Evolutionary conservation across 2,113 vertebrate species (phyloP).

Genomic region (Thunnus maccoyii): DNA sequence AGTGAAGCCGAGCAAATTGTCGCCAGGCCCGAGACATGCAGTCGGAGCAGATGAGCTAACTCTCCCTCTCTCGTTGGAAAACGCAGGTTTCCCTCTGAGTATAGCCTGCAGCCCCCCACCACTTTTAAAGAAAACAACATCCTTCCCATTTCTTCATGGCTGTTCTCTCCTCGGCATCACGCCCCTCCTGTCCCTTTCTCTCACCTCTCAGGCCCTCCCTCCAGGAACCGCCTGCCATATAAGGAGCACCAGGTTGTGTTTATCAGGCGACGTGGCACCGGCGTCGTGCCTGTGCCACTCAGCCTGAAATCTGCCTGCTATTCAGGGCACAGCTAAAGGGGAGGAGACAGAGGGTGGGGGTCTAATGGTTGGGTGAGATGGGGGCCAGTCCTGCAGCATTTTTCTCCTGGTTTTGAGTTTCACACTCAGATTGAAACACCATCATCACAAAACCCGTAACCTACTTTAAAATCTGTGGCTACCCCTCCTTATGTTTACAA

Average conservation of each 20-base stretch:
- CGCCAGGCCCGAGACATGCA: slow-evolving; percentile 1
- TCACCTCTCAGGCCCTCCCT: slow-evolving; percentile 23
- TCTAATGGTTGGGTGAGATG: background rate
- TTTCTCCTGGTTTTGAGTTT: slow-evolving; percentile 77
- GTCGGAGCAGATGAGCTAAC: slow-evolving; percentile 17
- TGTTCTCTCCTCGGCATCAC: slow-evolving; percentile 38
- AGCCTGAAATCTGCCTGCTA: slow-evolving; percentile 70
- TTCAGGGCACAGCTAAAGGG: slow-evolving; percentile 67
- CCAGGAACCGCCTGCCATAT: slow-evolving; percentile 76
- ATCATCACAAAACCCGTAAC: slow-evolving; percentile 59
- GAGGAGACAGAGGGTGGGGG: slow-evolving; percentile 1
- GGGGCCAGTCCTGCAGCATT: slow-evolving; percentile 53
- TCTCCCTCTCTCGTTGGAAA: slow-evolving; percentile 45
- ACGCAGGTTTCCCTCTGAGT: slow-evolving; percentile 47
- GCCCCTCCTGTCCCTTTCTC: slow-evolving; percentile 11
- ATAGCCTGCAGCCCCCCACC: slow-evolving; percentile 60
- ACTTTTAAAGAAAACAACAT: slow-evolving; percentile 35
- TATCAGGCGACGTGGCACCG: slow-evolving; percentile 23
- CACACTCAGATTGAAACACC: slow-evolving; percentile 61
- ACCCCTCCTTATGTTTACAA: slow-evolving; percentile 36
- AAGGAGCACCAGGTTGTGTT: slow-evolving; percentile 70
- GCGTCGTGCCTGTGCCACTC: background rate
- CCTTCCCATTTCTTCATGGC: slow-evolving; percentile 44
- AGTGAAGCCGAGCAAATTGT: background rate
- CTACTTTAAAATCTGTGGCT: slow-evolving; percentile 28